Conservation (phyloP, 2,797 vertebrate genomes). For the Carcharodon carcharias region DNA sequence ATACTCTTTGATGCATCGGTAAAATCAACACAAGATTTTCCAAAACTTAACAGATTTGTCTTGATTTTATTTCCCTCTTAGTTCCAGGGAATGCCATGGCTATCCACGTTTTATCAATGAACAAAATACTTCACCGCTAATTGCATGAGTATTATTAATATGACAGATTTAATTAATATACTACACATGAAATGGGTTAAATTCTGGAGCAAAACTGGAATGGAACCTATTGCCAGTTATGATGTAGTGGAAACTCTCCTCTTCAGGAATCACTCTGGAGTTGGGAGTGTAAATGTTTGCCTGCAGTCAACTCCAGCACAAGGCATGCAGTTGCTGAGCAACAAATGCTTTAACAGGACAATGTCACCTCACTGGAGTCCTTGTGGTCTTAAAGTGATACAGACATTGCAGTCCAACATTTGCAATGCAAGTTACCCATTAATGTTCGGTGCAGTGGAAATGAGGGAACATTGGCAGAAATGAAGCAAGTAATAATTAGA, state of each 20-base stretch:
- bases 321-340: constrained; percentile 16
- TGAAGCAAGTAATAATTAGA: not conserved
- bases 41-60: not conserved
- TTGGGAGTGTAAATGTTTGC: constrained; percentile 12
- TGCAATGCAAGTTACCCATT: not conserved
- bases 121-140: not conserved
- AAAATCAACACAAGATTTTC: not conserved
- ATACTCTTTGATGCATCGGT: too few species aligned
- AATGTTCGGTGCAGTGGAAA: not conserved
- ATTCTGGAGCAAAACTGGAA: not conserved
- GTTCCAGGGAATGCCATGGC: not conserved
- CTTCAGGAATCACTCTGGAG: not conserved
- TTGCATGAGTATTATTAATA: not conserved
- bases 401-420: not conserved
- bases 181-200: not conserved
- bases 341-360: not conserved
- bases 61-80: not conserved
- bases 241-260: not conserved
- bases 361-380: constrained; percentile 20
- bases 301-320: not conserved
- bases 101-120: not conserved
- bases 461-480: not conserved
- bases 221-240: not conserved
- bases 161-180: not conserved
- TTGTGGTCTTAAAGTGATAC: not conserved